Base-by-base conservation (phyloP, 2,113 vertebrate genomes). In the Ellobius talpinus region DNA sequence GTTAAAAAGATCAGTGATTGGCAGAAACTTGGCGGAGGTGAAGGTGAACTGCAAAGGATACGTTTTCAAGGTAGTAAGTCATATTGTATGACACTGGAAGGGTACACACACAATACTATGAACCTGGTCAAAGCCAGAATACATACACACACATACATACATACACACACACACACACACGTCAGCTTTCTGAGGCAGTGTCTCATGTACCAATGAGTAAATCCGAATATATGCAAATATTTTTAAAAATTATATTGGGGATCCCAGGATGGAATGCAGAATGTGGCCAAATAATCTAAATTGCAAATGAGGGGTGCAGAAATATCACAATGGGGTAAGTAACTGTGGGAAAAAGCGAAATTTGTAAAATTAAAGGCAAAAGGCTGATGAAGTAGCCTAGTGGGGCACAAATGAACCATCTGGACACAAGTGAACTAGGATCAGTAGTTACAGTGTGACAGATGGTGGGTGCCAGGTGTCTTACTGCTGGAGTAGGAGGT, bases 61-160 rank as follows among this genome's bases (percentile, higher is more conserved):
- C 2, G 65, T 86, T 66, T 50, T 91, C 19, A 85, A 58, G 39
- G n/a, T 36, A 79, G 10, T 77, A 9, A 65, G 89, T n/a, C 72
- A 91, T 91, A 94, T 68, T 66, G 31, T 39, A 19, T n/a, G 39
- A 90, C n/a, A 66, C 36, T 77, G 29, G 23, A 91, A 95, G 19
- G 23, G 50, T 11, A 61, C n/a, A 65, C 55, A 81, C 93, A 90
- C 52, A 29, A 65, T 7, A 92, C 29, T 50, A 31, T 3, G 3
- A 8, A 91, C n/a, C 39, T 89, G 42, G 42, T 96, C 52, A 89
- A 90, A 88, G 78, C 14, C 29, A 95, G 84, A 14, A 63, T 2
- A 63, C 61, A 63, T 23, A 63, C 61, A 63, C 61, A 26, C 63
- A 29, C 63, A 58, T 6, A 61, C 55, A 61, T 19, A 61, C 58